Conservation (phyloP, 2,888 invertebrate genomes). For the Pyrochroa serraticornis region DNA sequence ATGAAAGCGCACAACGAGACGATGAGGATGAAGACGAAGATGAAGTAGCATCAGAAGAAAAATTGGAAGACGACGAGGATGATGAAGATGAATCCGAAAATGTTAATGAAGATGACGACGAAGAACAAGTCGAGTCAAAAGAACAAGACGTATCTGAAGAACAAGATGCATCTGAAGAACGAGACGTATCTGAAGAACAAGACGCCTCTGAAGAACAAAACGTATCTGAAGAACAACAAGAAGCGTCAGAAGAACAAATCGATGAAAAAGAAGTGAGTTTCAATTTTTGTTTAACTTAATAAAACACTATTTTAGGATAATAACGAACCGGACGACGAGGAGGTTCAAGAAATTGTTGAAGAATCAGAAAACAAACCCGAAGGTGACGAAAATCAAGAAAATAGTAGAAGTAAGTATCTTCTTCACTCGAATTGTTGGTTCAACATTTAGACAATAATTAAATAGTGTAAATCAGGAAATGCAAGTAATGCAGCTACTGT, state of each 20-base stretch:
- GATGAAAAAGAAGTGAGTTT: conserved; percentile 21
- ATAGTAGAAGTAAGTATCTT: conserved; percentile 46
- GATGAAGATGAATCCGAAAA: conserved; percentile 39
- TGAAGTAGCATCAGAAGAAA: conserved; percentile 41
- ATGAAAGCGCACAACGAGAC: conserved; percentile 17
- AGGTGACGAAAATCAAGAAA: conserved; percentile 45
- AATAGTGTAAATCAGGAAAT: conserved; percentile 56
- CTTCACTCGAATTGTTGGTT: conserved; percentile 8
- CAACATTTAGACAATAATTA: conserved; percentile 1
- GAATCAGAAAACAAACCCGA: conserved; percentile 1
- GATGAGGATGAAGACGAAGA: conserved; percentile 42
- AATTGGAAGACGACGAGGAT: conserved; percentile 25
- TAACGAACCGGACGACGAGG: conserved; percentile 11
- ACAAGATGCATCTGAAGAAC: too few relatives aligned
- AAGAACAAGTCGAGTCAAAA: conserved; percentile 23
- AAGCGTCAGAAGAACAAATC: conserved; percentile 31
- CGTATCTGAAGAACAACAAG: conserved; percentile 4
- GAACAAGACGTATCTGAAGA: too few relatives aligned
- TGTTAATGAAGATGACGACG: conserved; percentile 41
- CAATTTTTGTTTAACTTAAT: too few relatives aligned
- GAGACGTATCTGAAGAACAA: too few relatives aligned
- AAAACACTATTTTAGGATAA: neutral
- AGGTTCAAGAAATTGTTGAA: conserved; percentile 26
- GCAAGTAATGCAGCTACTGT: conserved; percentile 53
- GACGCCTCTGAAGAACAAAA: conserved; percentile 27